Base-by-base conservation (phyloP, 2,888 invertebrate species). In the Cryptocephalus primarius region DNA sequence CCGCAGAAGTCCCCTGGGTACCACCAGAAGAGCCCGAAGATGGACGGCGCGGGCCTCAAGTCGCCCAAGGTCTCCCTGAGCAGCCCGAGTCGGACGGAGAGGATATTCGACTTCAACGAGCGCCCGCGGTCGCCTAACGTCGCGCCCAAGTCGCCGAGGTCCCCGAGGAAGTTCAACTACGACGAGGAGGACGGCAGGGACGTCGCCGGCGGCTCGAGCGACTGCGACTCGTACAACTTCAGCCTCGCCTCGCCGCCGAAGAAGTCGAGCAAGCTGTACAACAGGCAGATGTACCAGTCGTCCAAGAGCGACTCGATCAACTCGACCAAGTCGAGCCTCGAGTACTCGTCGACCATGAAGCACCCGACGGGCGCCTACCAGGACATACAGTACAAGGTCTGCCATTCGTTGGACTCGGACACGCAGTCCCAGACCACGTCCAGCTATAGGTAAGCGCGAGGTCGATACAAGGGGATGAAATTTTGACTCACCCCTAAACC, bases 341-440 rank as follows among this genome's bases (percentile, higher is more conserved):
- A 68, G 49, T 68, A 68, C 48, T 61, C 64, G 10, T 61, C 66
- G 8, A 68, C 67, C 0, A 67, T 62, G n/a, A 65, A 63, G 47
- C 67, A 68, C 52, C 66, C 66, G 1, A 66, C 62, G 9, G 63
- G 66, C 4, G 65, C 62, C 40, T 67, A 68, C 44, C 65, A 68
- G 47, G 66, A 66, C 55, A 67, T 69, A 34, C 68, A 70, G 50
- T 68, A 68, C 48, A 70, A 70, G 52, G 59, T 69, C 34, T 67
- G 67, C 50, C 68, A 67, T 52, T 67, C 69, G 8, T 44, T 66
- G 33, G 69, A 68, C 45, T 65, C 67, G 1, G 67, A 67, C 42
- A 36, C 36, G 12, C 22, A 22, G 22, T 63, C 65, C 8, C 62
- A 60, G 34, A 58, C 60, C 8, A 55, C 56, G 38, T 60, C 62